Conservation (phyloP, 2,888 invertebrate species). For the Drosophila yooni region DNA sequence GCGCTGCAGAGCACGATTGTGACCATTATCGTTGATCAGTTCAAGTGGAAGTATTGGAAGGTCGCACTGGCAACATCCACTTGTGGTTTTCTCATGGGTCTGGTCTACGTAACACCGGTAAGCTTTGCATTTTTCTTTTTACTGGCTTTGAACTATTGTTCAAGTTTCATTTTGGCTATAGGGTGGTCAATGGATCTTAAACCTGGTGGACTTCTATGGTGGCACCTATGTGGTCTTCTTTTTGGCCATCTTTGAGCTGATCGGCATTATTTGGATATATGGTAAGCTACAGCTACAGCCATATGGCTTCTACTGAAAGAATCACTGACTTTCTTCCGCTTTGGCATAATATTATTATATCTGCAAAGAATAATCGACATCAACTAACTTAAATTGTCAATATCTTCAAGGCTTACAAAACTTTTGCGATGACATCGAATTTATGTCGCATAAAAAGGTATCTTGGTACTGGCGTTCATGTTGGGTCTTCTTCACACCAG, state of each 20-base stretch:
- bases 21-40: constrained; percentile 89
- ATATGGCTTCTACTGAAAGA: neutral
- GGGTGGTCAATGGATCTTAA: constrained; percentile 88
- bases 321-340: neutral
- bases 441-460: constrained; percentile 89
- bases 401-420: constrained; percentile 86
- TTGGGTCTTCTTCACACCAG: constrained; percentile 90
- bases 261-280: constrained; percentile 87
- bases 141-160: neutral
- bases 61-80: constrained; percentile 87
- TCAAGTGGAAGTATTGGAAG: constrained; percentile 87
- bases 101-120: constrained; percentile 91
- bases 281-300: constrained; percentile 83
- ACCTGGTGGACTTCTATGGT: constrained; percentile 88
- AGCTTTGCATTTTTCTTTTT: constrained; percentile 39
- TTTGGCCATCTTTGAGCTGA: constrained; percentile 87
- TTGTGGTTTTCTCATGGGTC: constrained; percentile 88
- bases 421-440: constrained; percentile 90
- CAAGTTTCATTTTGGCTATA: constrained; percentile 56
- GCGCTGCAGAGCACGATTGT: constrained; percentile 89
- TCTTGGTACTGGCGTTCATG: constrained; percentile 91
- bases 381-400: neutral
- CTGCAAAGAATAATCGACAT: neutral
- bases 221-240: constrained; percentile 87
- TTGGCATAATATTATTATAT: neutral